Evolutionary conservation across 1,140 invertebrate species (phyloP).

Genomic region (Neomicropteryx cornuta): DNA sequence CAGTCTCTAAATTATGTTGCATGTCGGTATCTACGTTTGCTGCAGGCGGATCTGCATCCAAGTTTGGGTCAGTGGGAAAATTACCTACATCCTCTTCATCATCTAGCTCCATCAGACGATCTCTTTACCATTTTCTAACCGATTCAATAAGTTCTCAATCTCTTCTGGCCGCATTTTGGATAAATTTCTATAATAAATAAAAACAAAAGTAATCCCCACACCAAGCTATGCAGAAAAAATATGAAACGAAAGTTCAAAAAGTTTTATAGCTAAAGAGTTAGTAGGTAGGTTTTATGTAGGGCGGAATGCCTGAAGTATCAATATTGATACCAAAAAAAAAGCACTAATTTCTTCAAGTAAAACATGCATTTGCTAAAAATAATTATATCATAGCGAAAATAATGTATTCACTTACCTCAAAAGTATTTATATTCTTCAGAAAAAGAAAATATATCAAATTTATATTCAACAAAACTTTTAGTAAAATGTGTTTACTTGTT

Average conservation of each 20-base stretch:
- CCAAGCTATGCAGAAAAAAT: slow-evolving; percentile 21
- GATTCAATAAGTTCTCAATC: slow-evolving; percentile 15
- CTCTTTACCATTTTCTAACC: slow-evolving; percentile 6
- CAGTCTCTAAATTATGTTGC: neutral
- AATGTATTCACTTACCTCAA: slow-evolving; percentile 24
- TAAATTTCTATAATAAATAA: slow-evolving; percentile 22
- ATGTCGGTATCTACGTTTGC: slow-evolving; percentile 1
- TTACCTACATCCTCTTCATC: slow-evolving; percentile 15
- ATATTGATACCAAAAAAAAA: slow-evolving; percentile 19
- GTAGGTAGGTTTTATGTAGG: slow-evolving; percentile 22
- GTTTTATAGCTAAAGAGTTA: slow-evolving; percentile 21
- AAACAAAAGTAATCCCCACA: slow-evolving; percentile 21
- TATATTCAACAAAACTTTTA: too few relatives aligned
- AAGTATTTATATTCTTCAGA: slow-evolving; percentile 22
- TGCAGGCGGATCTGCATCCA: slow-evolving; percentile 15
- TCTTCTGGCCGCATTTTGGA: slow-evolving; percentile 23
- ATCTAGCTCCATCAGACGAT: slow-evolving; percentile 1
- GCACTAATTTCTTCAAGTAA: slow-evolving; percentile 22
- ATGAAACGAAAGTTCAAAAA: slow-evolving; percentile 20
- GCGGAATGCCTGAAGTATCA: slow-evolving; percentile 22
- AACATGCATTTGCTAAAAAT: slow-evolving; percentile 20
- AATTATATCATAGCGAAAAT: slow-evolving; percentile 23
- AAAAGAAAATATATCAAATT: slow-evolving; percentile 20
- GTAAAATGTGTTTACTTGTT: too few relatives aligned
- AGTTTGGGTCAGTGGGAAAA: slow-evolving; percentile 22